Conservation (phyloP, 1,140 invertebrate species). For the Gryon sp. region DNA sequence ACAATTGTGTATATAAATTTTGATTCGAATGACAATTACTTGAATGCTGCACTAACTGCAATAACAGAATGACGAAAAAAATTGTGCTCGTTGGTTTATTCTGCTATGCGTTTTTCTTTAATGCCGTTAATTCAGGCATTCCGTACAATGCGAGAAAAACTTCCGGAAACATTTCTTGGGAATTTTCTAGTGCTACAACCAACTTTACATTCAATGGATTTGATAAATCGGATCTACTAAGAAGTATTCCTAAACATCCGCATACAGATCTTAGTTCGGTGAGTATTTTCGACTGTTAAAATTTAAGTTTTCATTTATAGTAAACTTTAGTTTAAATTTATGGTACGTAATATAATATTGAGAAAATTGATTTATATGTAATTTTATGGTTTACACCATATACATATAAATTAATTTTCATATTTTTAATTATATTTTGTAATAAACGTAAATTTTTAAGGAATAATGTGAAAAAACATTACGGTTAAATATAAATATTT, state of each 20-base stretch:
- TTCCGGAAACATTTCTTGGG: neutral
- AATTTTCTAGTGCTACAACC: neutral
- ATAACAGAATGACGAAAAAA: slow-evolving; percentile 41
- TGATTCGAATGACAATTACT: slow-evolving; percentile 23
- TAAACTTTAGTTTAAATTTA: too few species aligned
- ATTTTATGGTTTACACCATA: too few species aligned
- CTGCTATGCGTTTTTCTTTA: slow-evolving; percentile 18
- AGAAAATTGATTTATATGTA: too few species aligned
- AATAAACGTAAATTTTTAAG: too few species aligned
- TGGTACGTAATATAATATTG: too few species aligned
- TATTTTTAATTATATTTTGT: too few species aligned
- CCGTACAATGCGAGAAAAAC: slow-evolving; percentile 6
- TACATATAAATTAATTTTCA: too few species aligned
- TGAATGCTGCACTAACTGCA: slow-evolving; percentile 50
- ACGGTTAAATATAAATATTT: slow-evolving; percentile 3
- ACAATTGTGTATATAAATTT: slow-evolving; percentile 56
- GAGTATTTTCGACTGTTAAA: neutral
- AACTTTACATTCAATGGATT: neutral
- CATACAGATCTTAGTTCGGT: slow-evolving; percentile 24
- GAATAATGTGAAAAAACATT: too few species aligned
- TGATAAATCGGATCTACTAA: neutral
- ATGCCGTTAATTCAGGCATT: slow-evolving; percentile 2
- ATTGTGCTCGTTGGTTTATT: slow-evolving; percentile 11
- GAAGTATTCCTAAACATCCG: slow-evolving; percentile 2
- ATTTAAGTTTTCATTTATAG: too few species aligned